Evolutionary conservation across 2,797 vertebrate genomes (phyloP).

Genomic region (Halcyon leucocephala): DNA sequence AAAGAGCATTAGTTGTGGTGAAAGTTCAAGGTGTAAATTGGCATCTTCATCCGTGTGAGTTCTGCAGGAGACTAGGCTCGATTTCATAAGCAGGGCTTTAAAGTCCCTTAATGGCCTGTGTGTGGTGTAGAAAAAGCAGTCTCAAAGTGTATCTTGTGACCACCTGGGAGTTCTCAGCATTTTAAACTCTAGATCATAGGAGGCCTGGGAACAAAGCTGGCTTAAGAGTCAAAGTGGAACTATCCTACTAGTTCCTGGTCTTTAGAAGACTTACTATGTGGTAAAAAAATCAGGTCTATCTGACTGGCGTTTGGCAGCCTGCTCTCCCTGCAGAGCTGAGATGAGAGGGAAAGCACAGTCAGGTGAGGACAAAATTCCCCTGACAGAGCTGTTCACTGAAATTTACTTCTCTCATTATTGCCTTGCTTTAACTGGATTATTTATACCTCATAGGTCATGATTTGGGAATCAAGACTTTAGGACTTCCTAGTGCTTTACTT

Average conservation of each 20-base stretch:
- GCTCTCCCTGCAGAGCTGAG: neutral
- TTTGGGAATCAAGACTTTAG: neutral
- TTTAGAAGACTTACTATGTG: neutral
- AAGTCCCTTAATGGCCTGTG: neutral
- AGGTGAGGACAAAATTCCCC: neutral
- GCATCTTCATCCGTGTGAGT: neutral
- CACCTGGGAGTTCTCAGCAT: neutral
- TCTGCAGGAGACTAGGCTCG: neutral
- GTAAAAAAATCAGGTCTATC: neutral
- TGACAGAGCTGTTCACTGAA: neutral
- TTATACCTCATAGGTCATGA: neutral
- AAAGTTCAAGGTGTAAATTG: neutral
- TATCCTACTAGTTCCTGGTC: neutral
- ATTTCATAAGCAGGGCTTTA: neutral
- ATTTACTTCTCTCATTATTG: neutral
- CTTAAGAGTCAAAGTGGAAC: constrained; percentile 7
- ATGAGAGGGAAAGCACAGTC: neutral
- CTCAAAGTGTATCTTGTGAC: neutral
- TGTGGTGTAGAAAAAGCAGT: neutral
- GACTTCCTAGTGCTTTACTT: neutral
- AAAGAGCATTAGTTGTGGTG: neutral
- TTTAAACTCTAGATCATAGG: neutral
- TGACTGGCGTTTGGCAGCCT: neutral
- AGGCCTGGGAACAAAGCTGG: neutral
- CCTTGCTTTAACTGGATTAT: neutral